A percentile compares a stretch with the other conserved stretches of the same genome.
phyloP scores from a whole-genome alignment of 1,140 invertebrate genomes.

The Maniola jurtina region DNA sequence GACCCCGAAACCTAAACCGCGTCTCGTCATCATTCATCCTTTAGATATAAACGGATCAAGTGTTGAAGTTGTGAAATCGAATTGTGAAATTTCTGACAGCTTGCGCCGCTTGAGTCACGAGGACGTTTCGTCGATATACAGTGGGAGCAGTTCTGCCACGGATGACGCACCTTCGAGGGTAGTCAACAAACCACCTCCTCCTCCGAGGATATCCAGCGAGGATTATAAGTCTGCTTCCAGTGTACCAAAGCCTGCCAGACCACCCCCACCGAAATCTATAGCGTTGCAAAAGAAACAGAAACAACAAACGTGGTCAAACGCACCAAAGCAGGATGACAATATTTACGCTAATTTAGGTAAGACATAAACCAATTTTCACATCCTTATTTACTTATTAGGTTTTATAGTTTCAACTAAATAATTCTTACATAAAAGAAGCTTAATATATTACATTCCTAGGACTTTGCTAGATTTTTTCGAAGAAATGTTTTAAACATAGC shows the following conservation, averaged over 20 bases:
- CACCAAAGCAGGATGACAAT: slow-evolving; percentile 79
- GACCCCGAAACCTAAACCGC: slow-evolving; percentile 81
- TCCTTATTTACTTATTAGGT: too few relatives aligned
- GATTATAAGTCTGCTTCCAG: slow-evolving; percentile 78
- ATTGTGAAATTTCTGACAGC: slow-evolving; percentile 69
- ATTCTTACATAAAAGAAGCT: too few relatives aligned
- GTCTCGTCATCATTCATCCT: slow-evolving; percentile 92
- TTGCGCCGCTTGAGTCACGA: slow-evolving; percentile 73
- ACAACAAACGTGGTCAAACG: slow-evolving; percentile 71
- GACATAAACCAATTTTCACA: slow-evolving; percentile 21
- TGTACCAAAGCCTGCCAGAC: slow-evolving; percentile 81
- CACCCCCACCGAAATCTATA: slow-evolving; percentile 85
- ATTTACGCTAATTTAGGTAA: slow-evolving; percentile 90
- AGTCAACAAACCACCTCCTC: slow-evolving; percentile 75
- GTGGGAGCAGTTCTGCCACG: slow-evolving; percentile 72
- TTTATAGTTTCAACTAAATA: too few relatives aligned
- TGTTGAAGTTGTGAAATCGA: slow-evolving; percentile 86
- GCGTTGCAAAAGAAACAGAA: slow-evolving; percentile 82
- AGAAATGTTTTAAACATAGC: neutral
- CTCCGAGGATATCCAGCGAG: slow-evolving; percentile 74
- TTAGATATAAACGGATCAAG: slow-evolving; percentile 89
- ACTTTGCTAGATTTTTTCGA: neutral
- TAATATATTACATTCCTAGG: slow-evolving; percentile 39
- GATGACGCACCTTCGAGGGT: slow-evolving; percentile 65
- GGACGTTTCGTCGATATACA: slow-evolving; percentile 74